A percentile compares a stretch with the other conserved stretches of the same genome.
Evolutionary conservation across 92 coral and sea anemone species (phyloP).

Genomic region (Montipora capitata): DNA sequence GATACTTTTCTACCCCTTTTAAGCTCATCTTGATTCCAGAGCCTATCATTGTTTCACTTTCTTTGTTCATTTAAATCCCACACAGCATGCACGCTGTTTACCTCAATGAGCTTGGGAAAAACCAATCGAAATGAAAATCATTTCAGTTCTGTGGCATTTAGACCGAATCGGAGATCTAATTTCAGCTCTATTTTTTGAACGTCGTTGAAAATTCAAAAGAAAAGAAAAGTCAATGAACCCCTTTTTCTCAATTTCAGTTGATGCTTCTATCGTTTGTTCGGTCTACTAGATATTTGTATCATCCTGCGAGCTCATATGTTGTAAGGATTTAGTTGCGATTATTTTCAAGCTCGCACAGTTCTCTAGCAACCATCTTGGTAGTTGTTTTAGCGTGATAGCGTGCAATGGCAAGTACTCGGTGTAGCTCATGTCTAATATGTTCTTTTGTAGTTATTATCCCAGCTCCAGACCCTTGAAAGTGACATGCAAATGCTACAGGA

Average conservation of each 20-base stretch:
- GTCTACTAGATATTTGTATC: not conserved
- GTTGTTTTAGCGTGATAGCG: not conserved
- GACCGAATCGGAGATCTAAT: too few relatives aligned
- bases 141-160: too few relatives aligned
- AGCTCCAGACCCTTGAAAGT: constrained; percentile 80
- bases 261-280: not conserved
- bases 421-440: not conserved
- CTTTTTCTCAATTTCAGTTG: not conserved
- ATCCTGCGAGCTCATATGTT: constrained; percentile 20
- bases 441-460: constrained; percentile 79
- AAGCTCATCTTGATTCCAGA: too few relatives aligned
- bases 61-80: too few relatives aligned
- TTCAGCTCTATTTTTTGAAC: not conserved
- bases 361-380: not conserved
- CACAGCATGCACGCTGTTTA: too few relatives aligned
- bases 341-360: constrained; percentile 9
- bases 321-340: not conserved
- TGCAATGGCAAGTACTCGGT: not conserved
- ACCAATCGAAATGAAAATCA: too few relatives aligned
- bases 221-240: too few relatives aligned
- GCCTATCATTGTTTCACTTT: too few relatives aligned
- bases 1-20: too few relatives aligned
- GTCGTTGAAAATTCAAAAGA: not conserved
- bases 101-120: too few relatives aligned
- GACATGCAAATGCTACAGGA: constrained; percentile 92